Percentiles rank a stretch among this genome's conserved stretches.
Evolutionary conservation across 2,888 invertebrate genomes (phyloP).

Genomic region (Campopleginae sp.): DNA sequence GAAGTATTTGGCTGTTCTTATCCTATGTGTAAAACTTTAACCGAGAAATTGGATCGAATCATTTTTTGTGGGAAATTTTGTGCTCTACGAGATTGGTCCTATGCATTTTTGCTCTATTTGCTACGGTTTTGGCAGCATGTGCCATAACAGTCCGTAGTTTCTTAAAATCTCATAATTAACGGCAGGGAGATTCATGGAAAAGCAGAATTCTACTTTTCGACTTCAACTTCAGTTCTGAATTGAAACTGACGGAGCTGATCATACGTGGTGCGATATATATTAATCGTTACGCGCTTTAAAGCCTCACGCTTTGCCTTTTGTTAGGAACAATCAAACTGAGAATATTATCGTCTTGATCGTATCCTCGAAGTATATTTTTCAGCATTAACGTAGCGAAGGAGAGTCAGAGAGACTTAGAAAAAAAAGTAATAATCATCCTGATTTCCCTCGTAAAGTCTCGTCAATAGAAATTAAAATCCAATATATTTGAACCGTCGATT

Average conservation of each 20-base stretch:
- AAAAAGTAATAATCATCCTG: constrained; percentile 28
- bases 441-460: constrained; percentile 3
- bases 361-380: constrained; percentile 44
- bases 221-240: neutral
- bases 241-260: neutral
- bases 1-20: neutral
- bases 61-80: neutral
- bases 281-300: constrained; percentile 59
- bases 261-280: constrained; percentile 29
- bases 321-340: constrained; percentile 27
- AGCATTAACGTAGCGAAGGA: neutral
- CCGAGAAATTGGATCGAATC: neutral
- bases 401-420: constrained; percentile 3
- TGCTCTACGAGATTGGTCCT: neutral
- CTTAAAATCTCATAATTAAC: neutral
- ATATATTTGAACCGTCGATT: constrained; percentile 35
- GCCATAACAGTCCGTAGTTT: neutral
- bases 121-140: neutral
- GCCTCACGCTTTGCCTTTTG: constrained; percentile 50
- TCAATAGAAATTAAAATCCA: constrained; percentile 5
- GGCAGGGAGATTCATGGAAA: neutral
- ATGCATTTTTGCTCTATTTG: neutral
- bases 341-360: constrained; percentile 23
- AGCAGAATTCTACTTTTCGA: neutral
- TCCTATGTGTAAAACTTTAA: neutral